phyloP scores from a whole-genome alignment of 2,113 vertebrate genomes.

The Orthonyx spaldingii region DNA sequence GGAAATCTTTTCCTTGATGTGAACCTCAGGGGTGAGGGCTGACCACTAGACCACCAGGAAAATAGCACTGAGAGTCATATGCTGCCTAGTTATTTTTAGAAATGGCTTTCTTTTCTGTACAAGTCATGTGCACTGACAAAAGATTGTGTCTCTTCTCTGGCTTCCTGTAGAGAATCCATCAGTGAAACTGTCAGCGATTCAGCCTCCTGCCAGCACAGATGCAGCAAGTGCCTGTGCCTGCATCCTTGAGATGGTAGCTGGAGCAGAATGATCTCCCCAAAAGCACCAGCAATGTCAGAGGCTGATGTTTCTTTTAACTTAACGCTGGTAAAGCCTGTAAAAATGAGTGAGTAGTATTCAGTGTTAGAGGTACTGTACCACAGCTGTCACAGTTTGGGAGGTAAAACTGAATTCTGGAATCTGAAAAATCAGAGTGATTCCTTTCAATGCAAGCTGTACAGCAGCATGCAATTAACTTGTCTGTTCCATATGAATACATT shows the following conservation, averaged over 20 bases:
- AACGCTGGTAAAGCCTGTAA: background rate
- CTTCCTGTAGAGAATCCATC: background rate
- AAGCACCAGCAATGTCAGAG: background rate
- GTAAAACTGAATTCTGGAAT: background rate
- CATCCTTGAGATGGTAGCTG: background rate
- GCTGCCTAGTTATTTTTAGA: background rate
- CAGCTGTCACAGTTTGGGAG: background rate
- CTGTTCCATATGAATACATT: background rate
- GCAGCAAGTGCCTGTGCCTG: background rate
- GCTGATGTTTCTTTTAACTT: background rate
- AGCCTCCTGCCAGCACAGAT: background rate
- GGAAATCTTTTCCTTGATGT: background rate
- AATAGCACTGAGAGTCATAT: background rate
- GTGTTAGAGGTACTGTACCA: background rate
- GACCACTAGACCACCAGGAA: background rate
- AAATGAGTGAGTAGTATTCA: background rate
- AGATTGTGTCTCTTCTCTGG: background rate
- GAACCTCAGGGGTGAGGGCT: background rate
- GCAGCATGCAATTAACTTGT: background rate
- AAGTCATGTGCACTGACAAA: background rate
- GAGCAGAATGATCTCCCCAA: background rate
- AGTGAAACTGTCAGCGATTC: conserved; percentile 3
- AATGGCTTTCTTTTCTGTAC: background rate
- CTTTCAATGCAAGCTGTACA: background rate
- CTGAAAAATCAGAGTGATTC: background rate